A percentile compares a stretch with the other conserved stretches of the same genome.
phyloP scores from a whole-genome alignment of 2,113 vertebrate species.

The Nothocercus julius region DNA sequence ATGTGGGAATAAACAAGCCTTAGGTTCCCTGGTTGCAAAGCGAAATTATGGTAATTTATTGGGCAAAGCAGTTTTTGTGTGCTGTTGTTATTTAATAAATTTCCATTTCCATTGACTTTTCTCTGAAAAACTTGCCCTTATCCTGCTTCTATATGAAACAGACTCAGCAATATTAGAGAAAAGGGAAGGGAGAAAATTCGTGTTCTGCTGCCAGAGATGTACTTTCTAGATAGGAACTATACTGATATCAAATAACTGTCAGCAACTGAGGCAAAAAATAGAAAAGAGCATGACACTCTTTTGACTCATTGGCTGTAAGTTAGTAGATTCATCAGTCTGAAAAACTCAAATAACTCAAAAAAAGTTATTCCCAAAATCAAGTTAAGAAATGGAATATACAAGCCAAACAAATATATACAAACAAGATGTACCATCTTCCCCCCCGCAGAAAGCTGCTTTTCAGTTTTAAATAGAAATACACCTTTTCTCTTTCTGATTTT shows the following conservation, averaged over 20 bases:
- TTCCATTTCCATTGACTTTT: neutral
- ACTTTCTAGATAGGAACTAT: neutral
- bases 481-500: neutral
- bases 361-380: conserved; percentile 1
- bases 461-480: neutral
- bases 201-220: neutral
- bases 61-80: neutral
- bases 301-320: neutral
- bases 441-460: neutral
- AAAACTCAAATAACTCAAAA: conserved; percentile 29
- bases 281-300: neutral
- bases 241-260: neutral
- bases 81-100: neutral
- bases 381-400: neutral
- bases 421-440: neutral
- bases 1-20: neutral
- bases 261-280: conserved; percentile 1
- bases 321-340: neutral
- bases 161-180: neutral
- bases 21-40: conserved; percentile 32
- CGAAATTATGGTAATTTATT: neutral
- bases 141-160: conserved; percentile 30
- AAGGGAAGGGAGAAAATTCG: conserved; percentile 14
- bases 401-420: neutral
- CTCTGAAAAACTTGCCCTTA: neutral